Percentiles rank a stretch among this genome's conserved stretches.
Evolutionary conservation across 1,140 invertebrate genomes (phyloP).

Genomic region (Dendrolimus kikuchii): DNA sequence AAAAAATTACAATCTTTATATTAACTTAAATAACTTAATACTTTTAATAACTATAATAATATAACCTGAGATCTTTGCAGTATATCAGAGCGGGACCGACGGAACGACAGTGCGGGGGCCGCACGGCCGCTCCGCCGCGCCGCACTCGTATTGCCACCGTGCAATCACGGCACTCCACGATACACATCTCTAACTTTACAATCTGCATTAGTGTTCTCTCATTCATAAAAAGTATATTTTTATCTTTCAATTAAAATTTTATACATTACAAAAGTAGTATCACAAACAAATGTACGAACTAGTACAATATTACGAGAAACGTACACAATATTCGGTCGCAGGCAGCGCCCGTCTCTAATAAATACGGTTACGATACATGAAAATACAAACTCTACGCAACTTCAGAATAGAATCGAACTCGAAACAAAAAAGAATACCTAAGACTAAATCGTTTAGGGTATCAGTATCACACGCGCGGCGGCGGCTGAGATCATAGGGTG

Average conservation of each 20-base stretch:
- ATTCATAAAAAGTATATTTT: slow-evolving; percentile 57
- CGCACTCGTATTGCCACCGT: slow-evolving; percentile 34
- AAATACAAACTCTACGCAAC: slow-evolving; percentile 61
- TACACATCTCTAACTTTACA: slow-evolving; percentile 43
- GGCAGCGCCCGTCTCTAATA: slow-evolving; percentile 58
- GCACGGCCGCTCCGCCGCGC: slow-evolving; percentile 22
- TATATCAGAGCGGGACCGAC: slow-evolving; percentile 20
- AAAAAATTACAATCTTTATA: slow-evolving; percentile 67
- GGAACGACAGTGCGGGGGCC: slow-evolving; percentile 9
- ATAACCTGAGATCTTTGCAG: slow-evolving; percentile 70
- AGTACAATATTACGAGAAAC: slow-evolving; percentile 62
- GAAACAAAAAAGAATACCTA: slow-evolving; percentile 67
- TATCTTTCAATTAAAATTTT: slow-evolving; percentile 56
- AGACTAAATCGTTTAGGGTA: slow-evolving; percentile 55
- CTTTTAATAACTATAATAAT: slow-evolving; percentile 70
- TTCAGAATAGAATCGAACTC: slow-evolving; percentile 66
- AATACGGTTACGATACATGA: slow-evolving; percentile 65
- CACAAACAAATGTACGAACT: slow-evolving; percentile 72
- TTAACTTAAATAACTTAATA: slow-evolving; percentile 73
- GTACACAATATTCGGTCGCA: slow-evolving; percentile 45
- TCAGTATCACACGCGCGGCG: slow-evolving; percentile 59
- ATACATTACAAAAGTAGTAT: slow-evolving; percentile 72
- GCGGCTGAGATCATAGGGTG: slow-evolving; percentile 57
- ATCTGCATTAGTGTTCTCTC: slow-evolving; percentile 46
- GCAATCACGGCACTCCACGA: slow-evolving; percentile 27